phyloP scores from a whole-genome alignment of 2,888 invertebrate species.

The Caenorhabditis auriculariae region DNA sequence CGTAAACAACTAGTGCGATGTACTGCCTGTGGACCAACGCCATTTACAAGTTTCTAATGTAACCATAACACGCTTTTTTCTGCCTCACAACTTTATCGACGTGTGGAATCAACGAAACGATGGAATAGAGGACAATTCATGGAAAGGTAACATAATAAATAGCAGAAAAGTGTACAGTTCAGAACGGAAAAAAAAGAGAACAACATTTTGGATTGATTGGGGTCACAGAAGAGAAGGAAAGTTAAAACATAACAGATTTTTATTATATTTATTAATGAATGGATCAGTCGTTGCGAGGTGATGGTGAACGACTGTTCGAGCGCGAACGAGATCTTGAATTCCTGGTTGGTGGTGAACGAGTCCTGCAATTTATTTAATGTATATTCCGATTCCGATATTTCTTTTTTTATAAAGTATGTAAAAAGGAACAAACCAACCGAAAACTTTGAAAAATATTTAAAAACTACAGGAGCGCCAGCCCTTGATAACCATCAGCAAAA shows the following conservation, averaged over 20 bases:
- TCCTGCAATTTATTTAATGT: conserved; percentile 14
- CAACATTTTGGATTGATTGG: not conserved
- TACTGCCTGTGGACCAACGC: no score
- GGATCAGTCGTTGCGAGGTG: conserved; percentile 17
- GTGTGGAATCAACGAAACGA: no score
- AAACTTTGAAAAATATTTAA: no score
- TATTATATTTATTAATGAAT: not conserved
- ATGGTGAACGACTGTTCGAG: conserved; percentile 30
- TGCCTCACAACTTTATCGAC: no score
- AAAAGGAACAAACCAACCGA: not conserved
- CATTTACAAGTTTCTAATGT: no score
- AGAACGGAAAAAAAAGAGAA: not conserved
- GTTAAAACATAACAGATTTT: not conserved
- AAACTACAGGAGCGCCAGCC: no score
- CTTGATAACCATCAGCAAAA: no score
- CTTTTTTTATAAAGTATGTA: not conserved
- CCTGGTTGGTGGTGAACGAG: conserved; percentile 35
- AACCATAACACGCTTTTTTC: no score
- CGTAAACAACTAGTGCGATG: no score
- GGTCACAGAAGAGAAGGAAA: conserved; percentile 12
- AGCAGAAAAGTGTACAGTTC: not conserved
- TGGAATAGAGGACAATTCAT: not conserved
- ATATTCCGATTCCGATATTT: not conserved
- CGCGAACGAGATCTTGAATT: conserved; percentile 31
- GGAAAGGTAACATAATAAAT: not conserved